Evolutionary conservation across 2,888 invertebrate genomes (phyloP).

Genomic region (Vanessa cardui): DNA sequence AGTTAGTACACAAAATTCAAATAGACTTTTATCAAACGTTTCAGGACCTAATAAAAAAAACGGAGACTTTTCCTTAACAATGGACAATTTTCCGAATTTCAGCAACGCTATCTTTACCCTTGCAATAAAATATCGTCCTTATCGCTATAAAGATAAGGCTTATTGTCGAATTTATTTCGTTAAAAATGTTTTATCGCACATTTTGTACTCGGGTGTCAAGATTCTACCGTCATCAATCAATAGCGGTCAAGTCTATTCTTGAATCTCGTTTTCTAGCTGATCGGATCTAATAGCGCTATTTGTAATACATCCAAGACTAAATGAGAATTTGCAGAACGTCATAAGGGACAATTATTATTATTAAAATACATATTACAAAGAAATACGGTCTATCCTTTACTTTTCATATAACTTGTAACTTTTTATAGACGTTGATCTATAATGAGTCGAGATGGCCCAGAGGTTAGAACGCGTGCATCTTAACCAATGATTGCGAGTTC

Average conservation of each 20-base stretch:
- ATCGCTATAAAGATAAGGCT: neutral
- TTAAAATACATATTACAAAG: too few relatives aligned
- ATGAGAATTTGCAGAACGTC: too few relatives aligned
- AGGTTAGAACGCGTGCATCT: too few relatives aligned
- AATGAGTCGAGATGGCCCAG: too few relatives aligned
- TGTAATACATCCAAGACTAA: too few relatives aligned
- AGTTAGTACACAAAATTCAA: neutral
- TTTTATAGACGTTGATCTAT: too few relatives aligned
- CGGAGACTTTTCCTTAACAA: neutral
- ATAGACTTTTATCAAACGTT: neutral
- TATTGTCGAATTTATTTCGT: neutral
- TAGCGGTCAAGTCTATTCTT: conserved; percentile 2
- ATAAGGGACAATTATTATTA: too few relatives aligned
- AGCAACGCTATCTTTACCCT: neutral
- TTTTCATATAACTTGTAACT: too few relatives aligned
- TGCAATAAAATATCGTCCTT: neutral
- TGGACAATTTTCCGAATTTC: conserved; percentile 1
- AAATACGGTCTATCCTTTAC: too few relatives aligned
- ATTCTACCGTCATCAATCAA: neutral
- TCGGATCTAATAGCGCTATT: neutral
- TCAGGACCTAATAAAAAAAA: neutral
- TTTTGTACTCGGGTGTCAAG: neutral
- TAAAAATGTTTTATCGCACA: neutral
- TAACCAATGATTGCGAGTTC: too few relatives aligned
- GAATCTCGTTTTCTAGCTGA: neutral